phyloP scores from a whole-genome alignment of 2,113 vertebrate species.

The Syngnathus floridae region DNA sequence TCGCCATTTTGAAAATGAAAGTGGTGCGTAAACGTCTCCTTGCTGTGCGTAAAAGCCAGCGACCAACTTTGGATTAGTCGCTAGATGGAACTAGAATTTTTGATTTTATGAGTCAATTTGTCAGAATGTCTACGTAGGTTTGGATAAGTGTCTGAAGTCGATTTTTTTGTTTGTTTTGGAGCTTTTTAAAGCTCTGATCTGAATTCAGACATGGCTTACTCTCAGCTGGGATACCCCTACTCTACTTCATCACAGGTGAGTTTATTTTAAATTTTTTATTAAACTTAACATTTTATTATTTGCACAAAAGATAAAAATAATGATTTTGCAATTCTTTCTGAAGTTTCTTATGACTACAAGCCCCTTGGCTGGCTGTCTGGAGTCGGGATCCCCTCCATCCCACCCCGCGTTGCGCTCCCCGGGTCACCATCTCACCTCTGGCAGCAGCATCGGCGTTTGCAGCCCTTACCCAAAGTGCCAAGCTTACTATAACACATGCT shows the following conservation, averaged over 20 bases:
- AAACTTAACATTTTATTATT: not conserved
- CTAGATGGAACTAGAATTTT: not conserved
- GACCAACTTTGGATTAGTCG: constrained; percentile 16
- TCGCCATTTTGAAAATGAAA: not conserved
- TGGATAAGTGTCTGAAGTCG: constrained; percentile 8
- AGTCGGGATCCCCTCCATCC: constrained; percentile 74
- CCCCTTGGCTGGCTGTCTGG: constrained; percentile 82
- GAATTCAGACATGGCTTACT: constrained; percentile 87
- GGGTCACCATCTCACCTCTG: constrained; percentile 81
- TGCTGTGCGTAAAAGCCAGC: constrained; percentile 39
- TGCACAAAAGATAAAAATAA: not conserved
- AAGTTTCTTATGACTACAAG: constrained; percentile 89
- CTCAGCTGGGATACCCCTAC: constrained; percentile 93
- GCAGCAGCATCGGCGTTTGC: constrained; percentile 79
- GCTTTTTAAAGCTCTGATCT: constrained; percentile 37
- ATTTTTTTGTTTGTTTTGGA: constrained; percentile 17
- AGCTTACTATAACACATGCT: constrained; percentile 82
- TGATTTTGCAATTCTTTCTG: not conserved
- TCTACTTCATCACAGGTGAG: constrained; percentile 86
- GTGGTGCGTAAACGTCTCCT: constrained; percentile 34
- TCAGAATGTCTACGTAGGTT: constrained; percentile 7
- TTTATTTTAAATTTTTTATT: too few species aligned
- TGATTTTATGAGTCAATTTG: not conserved
- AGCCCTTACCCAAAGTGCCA: constrained; percentile 80
- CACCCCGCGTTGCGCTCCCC: constrained; percentile 84